Percentiles rank a stretch among this genome's conserved stretches.
Conservation (phyloP, 2,888 invertebrate species). For the Coleophora deauratella region DNA sequence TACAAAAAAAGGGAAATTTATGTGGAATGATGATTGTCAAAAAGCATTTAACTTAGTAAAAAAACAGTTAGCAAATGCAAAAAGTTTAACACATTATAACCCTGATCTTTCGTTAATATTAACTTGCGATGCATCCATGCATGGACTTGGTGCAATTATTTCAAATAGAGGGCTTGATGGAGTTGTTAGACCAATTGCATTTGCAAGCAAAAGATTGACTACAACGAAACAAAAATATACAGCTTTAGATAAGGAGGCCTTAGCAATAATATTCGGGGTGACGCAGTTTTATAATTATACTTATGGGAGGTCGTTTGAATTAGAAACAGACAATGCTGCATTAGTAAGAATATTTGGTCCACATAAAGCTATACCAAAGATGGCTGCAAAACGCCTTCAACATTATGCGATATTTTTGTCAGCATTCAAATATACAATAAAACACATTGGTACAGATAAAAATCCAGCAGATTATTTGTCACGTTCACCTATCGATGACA, state of each 20-base stretch:
- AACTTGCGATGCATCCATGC: conserved; percentile 1
- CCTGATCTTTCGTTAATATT: not conserved
- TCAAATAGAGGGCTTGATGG: not conserved
- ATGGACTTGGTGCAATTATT: not conserved
- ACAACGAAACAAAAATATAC: conserved; percentile 4
- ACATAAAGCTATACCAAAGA: conserved; percentile 6
- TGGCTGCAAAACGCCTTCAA: conserved; percentile 6
- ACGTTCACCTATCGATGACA: too few species aligned
- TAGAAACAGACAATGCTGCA: too few species aligned
- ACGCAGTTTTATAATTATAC: too few species aligned
- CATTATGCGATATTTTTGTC: too few species aligned
- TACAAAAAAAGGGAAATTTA: conserved; percentile 2
- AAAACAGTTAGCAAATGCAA: not conserved
- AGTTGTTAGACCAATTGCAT: too few species aligned
- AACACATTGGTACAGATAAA: too few species aligned
- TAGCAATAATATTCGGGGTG: too few species aligned
- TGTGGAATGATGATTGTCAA: conserved; percentile 3
- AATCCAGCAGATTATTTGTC: conserved; percentile 1
- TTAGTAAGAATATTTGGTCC: conserved; percentile 3
- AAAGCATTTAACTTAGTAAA: conserved; percentile 3
- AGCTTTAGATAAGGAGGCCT: conserved; percentile 4
- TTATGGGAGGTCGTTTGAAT: too few species aligned
- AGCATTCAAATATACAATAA: conserved; percentile 4
- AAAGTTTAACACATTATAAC: not conserved
- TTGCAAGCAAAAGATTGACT: too few species aligned